A percentile compares a stretch with the other conserved stretches of the same genome.
Evolutionary conservation across 2,888 invertebrate species (phyloP).

Genomic region (Meloe dianella): DNA sequence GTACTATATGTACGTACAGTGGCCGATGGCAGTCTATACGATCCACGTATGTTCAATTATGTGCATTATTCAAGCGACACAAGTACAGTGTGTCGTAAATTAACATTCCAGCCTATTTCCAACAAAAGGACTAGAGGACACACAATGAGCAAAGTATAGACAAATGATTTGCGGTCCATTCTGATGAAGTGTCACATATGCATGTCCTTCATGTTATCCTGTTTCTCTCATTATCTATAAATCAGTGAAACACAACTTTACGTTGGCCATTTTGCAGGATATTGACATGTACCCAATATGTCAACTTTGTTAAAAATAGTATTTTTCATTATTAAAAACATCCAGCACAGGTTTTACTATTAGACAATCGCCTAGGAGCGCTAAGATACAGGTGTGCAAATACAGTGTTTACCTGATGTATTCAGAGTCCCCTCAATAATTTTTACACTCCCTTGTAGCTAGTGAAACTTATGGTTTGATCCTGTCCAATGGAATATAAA

Average conservation of each 20-base stretch:
- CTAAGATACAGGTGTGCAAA: no score
- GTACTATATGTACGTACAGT: conserved; percentile 11
- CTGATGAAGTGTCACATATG: conserved; percentile 34
- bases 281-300: not conserved
- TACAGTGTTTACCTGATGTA: no score
- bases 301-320: no score
- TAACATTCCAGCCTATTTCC: conserved; percentile 44
- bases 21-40: conserved; percentile 17
- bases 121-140: conserved; percentile 45
- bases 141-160: conserved; percentile 43
- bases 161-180: conserved; percentile 43
- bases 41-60: conserved; percentile 32
- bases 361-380: no score
- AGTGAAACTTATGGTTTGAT: no score
- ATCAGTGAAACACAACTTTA: not conserved
- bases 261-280: not conserved
- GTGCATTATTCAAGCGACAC: conserved; percentile 31
- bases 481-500: no score
- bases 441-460: no score
- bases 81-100: conserved; percentile 41
- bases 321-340: no score
- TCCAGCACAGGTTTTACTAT: no score
- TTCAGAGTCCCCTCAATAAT: no score
- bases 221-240: not conserved
- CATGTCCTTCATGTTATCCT: not conserved